Evolutionary conservation across 1,140 invertebrate genomes (phyloP), one percentile per base, ranked within the genome.

Genomic region (Dinoponera quadriceps): DNA sequence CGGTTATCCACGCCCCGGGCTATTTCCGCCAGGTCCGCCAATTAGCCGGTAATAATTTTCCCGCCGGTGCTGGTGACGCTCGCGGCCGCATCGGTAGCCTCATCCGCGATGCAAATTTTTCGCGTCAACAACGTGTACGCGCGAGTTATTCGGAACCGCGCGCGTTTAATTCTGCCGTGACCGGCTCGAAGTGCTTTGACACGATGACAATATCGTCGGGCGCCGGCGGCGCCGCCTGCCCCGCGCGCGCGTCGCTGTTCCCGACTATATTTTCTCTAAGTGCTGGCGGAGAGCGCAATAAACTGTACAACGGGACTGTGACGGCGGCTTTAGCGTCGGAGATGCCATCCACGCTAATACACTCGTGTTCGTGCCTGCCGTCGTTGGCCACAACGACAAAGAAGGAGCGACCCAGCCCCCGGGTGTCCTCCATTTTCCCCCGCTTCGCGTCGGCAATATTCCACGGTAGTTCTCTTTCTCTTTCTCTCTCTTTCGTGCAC

Each of bases 281-380:
- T 80, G 54, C 25, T 13, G 3, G 13, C 27, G 13, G 5, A 16
- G 14, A 80, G 20, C 44, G 54, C 63, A 54, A 80, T 83, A 84
- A 80, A 80, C 38, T 60, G 51, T 65, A 77, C 44, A 54, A 77
- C 22, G 38, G 60, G 18, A 25, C 27, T 55, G 22, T 66, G 54
- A 72, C 57, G 62, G 59, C 57, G 62, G 59, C 49, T 57, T 44
- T 72, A 66, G 68, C 33, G 25, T 51, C 22, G 73, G 25, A 22
- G 11, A 71, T 44, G 33, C 22, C 82, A 78, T 84, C 63, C 54
- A 25, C 65, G 84, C 57, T 88, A 84, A 86, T 89, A 84, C 82
- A 82, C 86, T 71, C 55, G 60, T 57, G 29, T 63, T 59, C 54
- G 27, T 73, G 59, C 16, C 16, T n/a, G 25, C 60, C 27, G 22